Evolutionary conservation across 1,140 invertebrate genomes (phyloP).

Genomic region (Hylaeus volcanicus): DNA sequence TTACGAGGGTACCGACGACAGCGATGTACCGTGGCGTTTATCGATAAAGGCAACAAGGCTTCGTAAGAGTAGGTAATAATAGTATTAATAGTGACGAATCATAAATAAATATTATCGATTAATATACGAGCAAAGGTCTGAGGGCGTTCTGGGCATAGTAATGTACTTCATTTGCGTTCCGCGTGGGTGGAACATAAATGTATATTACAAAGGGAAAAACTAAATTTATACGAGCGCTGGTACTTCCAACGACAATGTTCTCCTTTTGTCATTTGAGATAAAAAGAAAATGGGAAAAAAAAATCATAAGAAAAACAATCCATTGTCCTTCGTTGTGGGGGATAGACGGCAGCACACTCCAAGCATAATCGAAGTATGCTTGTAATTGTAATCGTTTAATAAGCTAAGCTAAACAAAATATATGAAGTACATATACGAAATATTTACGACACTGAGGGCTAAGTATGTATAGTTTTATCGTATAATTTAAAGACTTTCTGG

Average conservation of each 20-base stretch:
- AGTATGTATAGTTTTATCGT: neutral
- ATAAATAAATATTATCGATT: constrained; percentile 3
- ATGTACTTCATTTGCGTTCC: constrained; percentile 39
- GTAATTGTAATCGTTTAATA: constrained; percentile 24
- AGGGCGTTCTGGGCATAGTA: constrained; percentile 28
- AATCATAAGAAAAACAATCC: constrained; percentile 16
- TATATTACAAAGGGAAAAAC: constrained; percentile 16
- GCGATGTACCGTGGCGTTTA: neutral
- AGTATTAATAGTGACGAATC: constrained; percentile 11
- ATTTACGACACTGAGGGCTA: constrained; percentile 32
- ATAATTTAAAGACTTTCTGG: neutral
- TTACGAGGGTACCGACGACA: neutral
- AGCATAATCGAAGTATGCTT: constrained; percentile 19
- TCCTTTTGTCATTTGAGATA: neutral
- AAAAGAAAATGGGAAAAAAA: neutral
- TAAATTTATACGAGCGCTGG: constrained; percentile 33
- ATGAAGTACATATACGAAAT: constrained; percentile 4
- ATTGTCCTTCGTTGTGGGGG: constrained; percentile 18
- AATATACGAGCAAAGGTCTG: constrained; percentile 39
- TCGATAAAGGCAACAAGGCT: constrained; percentile 8
- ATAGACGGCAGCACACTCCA: constrained; percentile 29
- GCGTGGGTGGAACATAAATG: constrained; percentile 23
- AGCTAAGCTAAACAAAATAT: constrained; percentile 18
- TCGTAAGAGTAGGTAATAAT: constrained; percentile 24
- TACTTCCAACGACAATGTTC: constrained; percentile 37